phyloP scores from a whole-genome alignment of 2,888 invertebrate species.

The Orthosia gothica region DNA sequence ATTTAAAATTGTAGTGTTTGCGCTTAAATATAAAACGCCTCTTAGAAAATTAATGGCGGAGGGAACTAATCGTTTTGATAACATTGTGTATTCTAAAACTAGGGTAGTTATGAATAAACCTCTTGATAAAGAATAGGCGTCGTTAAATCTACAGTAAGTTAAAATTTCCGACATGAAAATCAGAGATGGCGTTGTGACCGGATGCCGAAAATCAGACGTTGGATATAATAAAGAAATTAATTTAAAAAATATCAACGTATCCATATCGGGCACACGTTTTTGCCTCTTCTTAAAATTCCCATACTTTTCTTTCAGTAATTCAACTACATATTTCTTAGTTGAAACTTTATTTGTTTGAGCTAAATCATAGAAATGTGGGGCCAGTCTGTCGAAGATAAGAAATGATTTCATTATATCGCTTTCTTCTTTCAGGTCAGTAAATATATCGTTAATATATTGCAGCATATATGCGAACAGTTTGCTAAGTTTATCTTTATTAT shows the following conservation, averaged over 20 bases:
- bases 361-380: conserved; percentile 93
- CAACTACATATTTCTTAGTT: conserved; percentile 93
- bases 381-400: conserved; percentile 91
- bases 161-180: conserved; percentile 96
- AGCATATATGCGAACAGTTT: conserved; percentile 95
- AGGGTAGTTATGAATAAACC: conserved; percentile 95
- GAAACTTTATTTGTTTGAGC: conserved; percentile 94
- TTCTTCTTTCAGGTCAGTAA: conserved; percentile 82
- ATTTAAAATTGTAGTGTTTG: conserved; percentile 92
- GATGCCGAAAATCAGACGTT: conserved; percentile 97
- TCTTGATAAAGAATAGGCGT: conserved; percentile 93
- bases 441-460: conserved; percentile 94
- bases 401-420: conserved; percentile 90
- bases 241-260: conserved; percentile 96
- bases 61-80: conserved; percentile 96
- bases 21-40: conserved; percentile 94
- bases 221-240: conserved; percentile 96
- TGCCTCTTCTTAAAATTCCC: conserved; percentile 91
- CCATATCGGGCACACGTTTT: conserved; percentile 92
- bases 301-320: conserved; percentile 94
- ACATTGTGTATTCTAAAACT: conserved; percentile 94
- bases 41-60: conserved; percentile 95
- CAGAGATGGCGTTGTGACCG: conserved; percentile 96
- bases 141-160: conserved; percentile 92
- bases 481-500: conserved; percentile 95